Base-by-base conservation (phyloP, 2,113 vertebrate species). In the Pterocles orientalis region DNA sequence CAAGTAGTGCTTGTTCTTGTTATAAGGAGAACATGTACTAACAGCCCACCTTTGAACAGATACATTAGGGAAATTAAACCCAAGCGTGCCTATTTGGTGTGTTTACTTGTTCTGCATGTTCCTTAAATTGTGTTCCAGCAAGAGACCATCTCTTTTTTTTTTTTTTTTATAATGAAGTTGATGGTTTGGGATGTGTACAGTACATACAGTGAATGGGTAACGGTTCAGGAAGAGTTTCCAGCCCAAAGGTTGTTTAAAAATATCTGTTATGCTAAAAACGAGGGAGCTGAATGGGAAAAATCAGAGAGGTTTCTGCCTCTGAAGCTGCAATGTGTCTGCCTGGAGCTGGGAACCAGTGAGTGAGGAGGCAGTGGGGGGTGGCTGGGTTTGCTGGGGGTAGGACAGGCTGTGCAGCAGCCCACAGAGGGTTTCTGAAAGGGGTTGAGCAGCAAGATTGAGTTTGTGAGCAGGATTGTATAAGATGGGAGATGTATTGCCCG, bases 311-410 rank as follows among this genome's bases (percentile, higher is more conserved):
- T 85, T 90, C 56, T 81, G 14, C 33, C 41, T 45, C 18, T 36
- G 61, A 70, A 75, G 43, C 18, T 47, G 61, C 36, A 31, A 19
- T 25, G 15, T 28, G 5, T 47, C n/a, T 92, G 34, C 21, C 56
- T 80, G 66, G 57, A 88, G 23, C 48, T 47, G 57, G 76, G 36
- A 45, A 48, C 2, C 1, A 4, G 53, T 4, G 47, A 45, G 75
- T 34, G 56, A 34, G 0, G 0, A 81, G 69, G 48, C 19, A 34
- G 39, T 0, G 9, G 19, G 29, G 31, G 21, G 20, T 23, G 28
- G 15, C 54, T n/a, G 45, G 13, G 5, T 56, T 68, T 80, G 53
- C 50, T 1, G 2, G 29, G 64, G 5, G 34, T 61, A 45, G 31
- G 39, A 7, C 0, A 0, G 6, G 25, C 20, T 33, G 17, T 34